Evolutionary conservation across 2,888 invertebrate genomes (phyloP), one percentile per base, ranked within the genome.

Genomic region (Horisme vitalbata): DNA sequence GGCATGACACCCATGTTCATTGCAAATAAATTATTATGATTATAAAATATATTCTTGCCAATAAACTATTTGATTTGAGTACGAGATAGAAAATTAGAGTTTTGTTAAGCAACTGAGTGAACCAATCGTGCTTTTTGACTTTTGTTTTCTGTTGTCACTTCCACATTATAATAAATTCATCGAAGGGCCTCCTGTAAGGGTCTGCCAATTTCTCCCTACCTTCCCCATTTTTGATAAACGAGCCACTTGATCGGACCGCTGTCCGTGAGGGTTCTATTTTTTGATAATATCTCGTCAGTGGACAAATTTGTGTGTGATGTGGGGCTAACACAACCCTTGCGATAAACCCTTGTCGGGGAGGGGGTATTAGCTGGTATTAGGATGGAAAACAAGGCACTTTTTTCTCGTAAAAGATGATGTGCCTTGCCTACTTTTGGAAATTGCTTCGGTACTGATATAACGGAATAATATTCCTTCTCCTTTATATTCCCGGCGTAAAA

Each of bases 241-340:
- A 72, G 65, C 67, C 71, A 69, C 63, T 68, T 77, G 79, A 81
- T 83, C 78, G 78, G 68, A 71, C 74, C 71, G 65, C 65, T 71
- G 72, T 68, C 71, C 71, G 63, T 60, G 62, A 68, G 72, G 68
- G 74, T 67, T 61, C 59, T 54, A 57, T 59, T 66, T 66, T 76
- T 75, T 75, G 86, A 86, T 84, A 79, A 79, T 79, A 85, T 86
- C 85, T 82, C 72, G 75, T 79, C 77, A 69, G 65, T 63, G 74
- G 82, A 85, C 85, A 84, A 84, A 86, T 86, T 84, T 79, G 78
- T 76, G 68, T 76, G 72, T 74, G 76, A 79, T 74, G 69, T 69
- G 62, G 75, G 71, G 60, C 56, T 54, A 68, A 75, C 69, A 68
- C 60, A 57, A 57, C 55, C 63, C 57, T 58, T 62, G 46, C 52